These are phyloP conservation scores for Nasua narica DNA, from an alignment of 2,797 vertebrate genomes.

Conservation along the genomic window DNA sequence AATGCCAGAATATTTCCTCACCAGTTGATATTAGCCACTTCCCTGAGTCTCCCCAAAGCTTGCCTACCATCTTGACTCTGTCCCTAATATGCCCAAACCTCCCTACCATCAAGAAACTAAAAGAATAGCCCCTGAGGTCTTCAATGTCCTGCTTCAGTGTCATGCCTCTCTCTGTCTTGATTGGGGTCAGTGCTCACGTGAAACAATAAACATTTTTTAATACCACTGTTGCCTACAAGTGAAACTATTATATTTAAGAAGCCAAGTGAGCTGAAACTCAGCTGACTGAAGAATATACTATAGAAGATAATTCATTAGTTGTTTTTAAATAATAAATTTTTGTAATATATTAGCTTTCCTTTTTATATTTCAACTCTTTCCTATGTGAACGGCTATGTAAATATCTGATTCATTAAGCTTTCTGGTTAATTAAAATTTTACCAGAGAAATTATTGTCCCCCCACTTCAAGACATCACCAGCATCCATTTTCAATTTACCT, in stretches of 20 bases:
- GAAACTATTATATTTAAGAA: not conserved
- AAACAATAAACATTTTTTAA: not conserved
- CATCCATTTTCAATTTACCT: constrained; percentile 80
- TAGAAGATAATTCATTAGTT: not conserved
- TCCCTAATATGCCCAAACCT: not conserved
- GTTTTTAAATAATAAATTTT: not conserved
- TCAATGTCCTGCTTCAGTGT: not conserved
- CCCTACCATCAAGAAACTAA: not conserved
- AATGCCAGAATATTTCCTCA: not conserved
- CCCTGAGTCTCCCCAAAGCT: not conserved
- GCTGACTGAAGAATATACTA: not conserved
- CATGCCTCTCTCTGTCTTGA: not conserved
- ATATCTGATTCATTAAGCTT: constrained; percentile 12
- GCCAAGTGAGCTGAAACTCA: constrained; percentile 11
- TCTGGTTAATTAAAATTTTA: constrained; percentile 13
- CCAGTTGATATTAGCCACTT: not conserved
- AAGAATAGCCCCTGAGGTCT: not conserved
- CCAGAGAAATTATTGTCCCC: not conserved
- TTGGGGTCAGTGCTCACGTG: not conserved
- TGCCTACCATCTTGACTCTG: not conserved
- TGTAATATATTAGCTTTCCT: not conserved
- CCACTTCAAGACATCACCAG: not conserved
- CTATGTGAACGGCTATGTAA: not conserved
- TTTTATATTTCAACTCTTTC: not conserved
- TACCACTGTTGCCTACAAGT: not conserved